A percentile compares a stretch with the other conserved stretches of the same genome.
phyloP scores from a whole-genome alignment of 1,140 invertebrate species.

The Zeugodacus cucurbitae region DNA sequence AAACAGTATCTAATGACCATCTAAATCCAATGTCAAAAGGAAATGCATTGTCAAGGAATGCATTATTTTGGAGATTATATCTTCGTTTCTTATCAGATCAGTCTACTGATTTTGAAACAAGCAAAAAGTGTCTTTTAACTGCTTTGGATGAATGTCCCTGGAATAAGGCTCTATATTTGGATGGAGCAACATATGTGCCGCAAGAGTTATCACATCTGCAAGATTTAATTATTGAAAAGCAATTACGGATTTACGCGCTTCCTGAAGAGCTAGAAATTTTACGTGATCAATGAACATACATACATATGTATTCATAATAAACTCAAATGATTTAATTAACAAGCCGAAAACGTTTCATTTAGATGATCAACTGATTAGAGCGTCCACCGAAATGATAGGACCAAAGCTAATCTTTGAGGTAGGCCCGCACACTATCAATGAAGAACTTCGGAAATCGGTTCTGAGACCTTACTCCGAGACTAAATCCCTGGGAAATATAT shows the following conservation, averaged over 20 bases:
- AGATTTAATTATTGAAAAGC: slow-evolving; percentile 78
- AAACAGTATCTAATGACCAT: slow-evolving; percentile 45
- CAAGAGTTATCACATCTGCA: slow-evolving; percentile 72
- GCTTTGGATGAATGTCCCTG: slow-evolving; percentile 76
- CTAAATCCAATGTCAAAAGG: background rate
- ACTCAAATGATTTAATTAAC: too few species aligned
- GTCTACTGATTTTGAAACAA: slow-evolving; percentile 52
- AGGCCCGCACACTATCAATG: too few species aligned
- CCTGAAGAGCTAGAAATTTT: slow-evolving; percentile 77
- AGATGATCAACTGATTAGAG: too few species aligned
- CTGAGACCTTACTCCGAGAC: too few species aligned
- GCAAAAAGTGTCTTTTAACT: slow-evolving; percentile 67
- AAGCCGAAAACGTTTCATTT: too few species aligned
- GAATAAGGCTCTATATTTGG: slow-evolving; percentile 72
- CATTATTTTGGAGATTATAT: slow-evolving; percentile 63
- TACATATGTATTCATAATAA: background rate
- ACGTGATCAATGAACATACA: slow-evolving; percentile 54
- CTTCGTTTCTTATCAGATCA: slow-evolving; percentile 53
- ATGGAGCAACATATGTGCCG: slow-evolving; percentile 68
- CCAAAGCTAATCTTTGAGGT: too few species aligned
- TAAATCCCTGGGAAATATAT: too few species aligned
- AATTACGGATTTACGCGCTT: slow-evolving; percentile 75
- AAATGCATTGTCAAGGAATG: slow-evolving; percentile 49
- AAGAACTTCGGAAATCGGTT: too few species aligned
- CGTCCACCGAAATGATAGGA: too few species aligned